Percentiles rank a stretch among this genome's conserved stretches.
phyloP scores from a whole-genome alignment of 1,140 invertebrate genomes.

The Radopholus similis region DNA sequence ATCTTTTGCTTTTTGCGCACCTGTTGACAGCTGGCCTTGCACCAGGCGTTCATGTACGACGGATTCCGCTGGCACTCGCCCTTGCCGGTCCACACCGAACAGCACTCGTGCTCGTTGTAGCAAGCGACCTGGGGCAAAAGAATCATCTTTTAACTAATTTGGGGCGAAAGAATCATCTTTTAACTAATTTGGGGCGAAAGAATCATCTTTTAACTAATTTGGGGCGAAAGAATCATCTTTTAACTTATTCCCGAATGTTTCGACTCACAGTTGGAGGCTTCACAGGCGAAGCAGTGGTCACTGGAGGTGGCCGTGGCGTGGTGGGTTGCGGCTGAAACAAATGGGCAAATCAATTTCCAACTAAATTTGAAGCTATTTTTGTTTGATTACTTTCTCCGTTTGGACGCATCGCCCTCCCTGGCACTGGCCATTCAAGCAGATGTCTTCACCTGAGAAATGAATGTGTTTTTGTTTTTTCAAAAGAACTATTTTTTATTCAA shows the following conservation, averaged over 20 bases:
- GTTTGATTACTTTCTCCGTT: not conserved
- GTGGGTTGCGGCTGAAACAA: not conserved
- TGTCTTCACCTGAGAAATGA: slow-evolving; percentile 28
- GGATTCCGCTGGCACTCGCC: slow-evolving; percentile 25
- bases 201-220: not conserved
- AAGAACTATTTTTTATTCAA: not conserved
- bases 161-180: too few species aligned
- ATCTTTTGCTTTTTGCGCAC: slow-evolving; percentile 27
- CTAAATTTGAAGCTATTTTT: not conserved
- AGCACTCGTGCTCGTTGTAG: slow-evolving; percentile 49
- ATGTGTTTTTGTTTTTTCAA: not conserved
- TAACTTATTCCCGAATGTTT: not conserved
- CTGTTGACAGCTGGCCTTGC: slow-evolving; percentile 36
- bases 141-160: too few species aligned
- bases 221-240: not conserved
- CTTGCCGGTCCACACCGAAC: slow-evolving; percentile 19
- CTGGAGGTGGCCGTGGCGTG: not conserved
- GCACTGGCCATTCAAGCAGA: slow-evolving; percentile 38
- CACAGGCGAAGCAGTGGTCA: not conserved
- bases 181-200: too few species aligned
- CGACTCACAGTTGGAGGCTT: not conserved
- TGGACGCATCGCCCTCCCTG: slow-evolving; percentile 36
- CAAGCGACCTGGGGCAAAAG: not conserved
- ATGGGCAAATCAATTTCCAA: not conserved
- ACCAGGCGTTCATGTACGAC: slow-evolving; percentile 38